Conservation (phyloP, 2,113 vertebrate genomes). For the Larimichthys crocea region DNA sequence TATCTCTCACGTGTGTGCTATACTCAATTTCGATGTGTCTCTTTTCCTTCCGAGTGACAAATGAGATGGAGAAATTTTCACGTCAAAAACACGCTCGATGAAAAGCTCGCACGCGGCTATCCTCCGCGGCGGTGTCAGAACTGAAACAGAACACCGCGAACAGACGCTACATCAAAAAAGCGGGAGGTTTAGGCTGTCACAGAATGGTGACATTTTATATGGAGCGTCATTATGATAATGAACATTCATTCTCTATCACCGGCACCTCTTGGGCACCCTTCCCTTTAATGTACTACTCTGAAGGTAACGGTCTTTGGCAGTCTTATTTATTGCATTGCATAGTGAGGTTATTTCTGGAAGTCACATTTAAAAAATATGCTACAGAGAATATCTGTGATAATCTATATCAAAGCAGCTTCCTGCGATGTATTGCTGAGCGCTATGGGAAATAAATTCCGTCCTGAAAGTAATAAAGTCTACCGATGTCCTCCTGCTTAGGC, state of each 20-base stretch:
- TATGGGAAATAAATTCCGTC: conserved; percentile 63
- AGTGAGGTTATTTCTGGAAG: conserved; percentile 76
- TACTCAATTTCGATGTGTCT: conserved; percentile 51
- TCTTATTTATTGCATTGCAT: conserved; percentile 74
- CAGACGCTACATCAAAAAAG: conserved; percentile 38
- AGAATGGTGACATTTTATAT: conserved; percentile 59
- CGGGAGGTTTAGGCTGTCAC: conserved; percentile 63
- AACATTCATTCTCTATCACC: conserved; percentile 53
- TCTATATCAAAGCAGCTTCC: conserved; percentile 60
- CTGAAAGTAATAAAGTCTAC: conserved; percentile 58
- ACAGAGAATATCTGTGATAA: conserved; percentile 56
- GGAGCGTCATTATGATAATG: conserved; percentile 72
- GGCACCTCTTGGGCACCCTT: conserved; percentile 55
- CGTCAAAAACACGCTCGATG: conserved; percentile 28
- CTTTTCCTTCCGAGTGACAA: conserved; percentile 54
- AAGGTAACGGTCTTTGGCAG: conserved; percentile 66
- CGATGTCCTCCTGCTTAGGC: conserved; percentile 20
- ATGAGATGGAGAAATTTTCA: conserved; percentile 56
- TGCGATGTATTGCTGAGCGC: conserved; percentile 48
- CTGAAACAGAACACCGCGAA: conserved; percentile 15
- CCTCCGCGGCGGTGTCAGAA: conserved; percentile 31
- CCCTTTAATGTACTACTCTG: conserved; percentile 72
- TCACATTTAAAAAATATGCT: conserved; percentile 55
- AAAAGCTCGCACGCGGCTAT: conserved; percentile 36
- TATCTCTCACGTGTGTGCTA: conserved; percentile 48